Conservation (phyloP, 2,888 invertebrate species). For the Ischnura elegans region DNA sequence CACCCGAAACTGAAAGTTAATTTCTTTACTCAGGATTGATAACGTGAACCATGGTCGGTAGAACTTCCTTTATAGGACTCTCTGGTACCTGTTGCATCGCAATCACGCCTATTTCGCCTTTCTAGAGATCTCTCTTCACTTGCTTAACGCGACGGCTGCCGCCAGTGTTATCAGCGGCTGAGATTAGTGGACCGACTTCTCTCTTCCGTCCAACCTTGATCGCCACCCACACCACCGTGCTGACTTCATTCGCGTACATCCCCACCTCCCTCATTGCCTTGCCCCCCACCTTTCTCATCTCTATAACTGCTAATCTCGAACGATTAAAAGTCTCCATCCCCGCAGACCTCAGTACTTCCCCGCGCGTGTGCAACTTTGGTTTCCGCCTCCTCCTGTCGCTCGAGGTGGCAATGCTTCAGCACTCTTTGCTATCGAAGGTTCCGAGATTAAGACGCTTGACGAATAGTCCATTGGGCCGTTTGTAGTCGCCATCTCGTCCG, state of each 20-base stretch:
- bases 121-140: not conserved
- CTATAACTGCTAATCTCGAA: not conserved
- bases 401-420: not conserved
- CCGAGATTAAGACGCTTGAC: not conserved
- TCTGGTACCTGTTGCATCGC: not conserved
- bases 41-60: too few relatives aligned
- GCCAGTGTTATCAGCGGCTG: not conserved
- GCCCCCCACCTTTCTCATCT: not conserved
- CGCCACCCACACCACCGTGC: not conserved
- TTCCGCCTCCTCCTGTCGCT: not conserved
- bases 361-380: not conserved
- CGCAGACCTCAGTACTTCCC: not conserved
- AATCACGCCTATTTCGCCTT: not conserved
- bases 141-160: not conserved
- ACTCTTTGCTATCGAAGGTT: slow-evolving; percentile 23
- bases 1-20: too few relatives aligned
- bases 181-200: slow-evolving; percentile 30
- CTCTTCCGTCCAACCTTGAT: slow-evolving; percentile 4
- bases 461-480: not conserved
- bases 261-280: not conserved
- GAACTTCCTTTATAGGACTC: not conserved
- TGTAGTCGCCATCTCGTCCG: not conserved
- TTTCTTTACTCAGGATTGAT: too few relatives aligned
- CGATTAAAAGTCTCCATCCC: too few relatives aligned
- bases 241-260: not conserved